Evolutionary conservation across 2,113 vertebrate genomes (phyloP).

Genomic region (Proteles cristata): DNA sequence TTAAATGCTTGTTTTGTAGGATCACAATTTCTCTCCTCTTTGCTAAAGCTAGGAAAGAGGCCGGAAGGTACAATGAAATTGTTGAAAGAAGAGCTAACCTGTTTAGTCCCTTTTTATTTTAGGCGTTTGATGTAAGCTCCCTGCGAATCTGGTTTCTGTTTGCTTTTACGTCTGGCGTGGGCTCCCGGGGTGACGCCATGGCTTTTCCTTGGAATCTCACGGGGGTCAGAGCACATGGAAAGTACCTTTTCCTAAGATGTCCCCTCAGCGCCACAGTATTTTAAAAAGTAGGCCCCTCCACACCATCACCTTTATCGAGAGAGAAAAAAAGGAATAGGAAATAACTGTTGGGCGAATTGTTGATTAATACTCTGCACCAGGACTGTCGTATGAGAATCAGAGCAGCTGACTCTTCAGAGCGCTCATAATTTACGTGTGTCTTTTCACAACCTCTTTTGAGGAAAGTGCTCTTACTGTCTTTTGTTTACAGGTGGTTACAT

Average conservation of each 20-base stretch:
- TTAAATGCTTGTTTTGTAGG: not conserved
- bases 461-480: not conserved
- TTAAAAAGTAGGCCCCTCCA: not conserved
- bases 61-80: not conserved
- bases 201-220: slow-evolving; percentile 52
- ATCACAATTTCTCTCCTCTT: not conserved
- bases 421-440: not conserved
- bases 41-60: not conserved
- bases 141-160: slow-evolving; percentile 58
- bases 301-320: not conserved
- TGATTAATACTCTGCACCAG: not conserved
- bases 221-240: slow-evolving; percentile 17
- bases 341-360: not conserved
- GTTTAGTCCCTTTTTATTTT: slow-evolving; percentile 63
- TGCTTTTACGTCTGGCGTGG: slow-evolving; percentile 37
- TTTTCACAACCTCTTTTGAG: not conserved
- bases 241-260: slow-evolving; percentile 52
- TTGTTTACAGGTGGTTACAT: not conserved
- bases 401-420: not conserved
- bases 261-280: not conserved
- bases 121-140: slow-evolving; percentile 11
- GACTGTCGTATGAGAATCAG: not conserved
- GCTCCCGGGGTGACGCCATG: slow-evolving; percentile 14
- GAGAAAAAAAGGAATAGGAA: not conserved
- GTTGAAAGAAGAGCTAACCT: not conserved